These are phyloP conservation scores for Odontothrips loti DNA, from an alignment of 2,888 invertebrate species.

Conservation along the genomic window DNA sequence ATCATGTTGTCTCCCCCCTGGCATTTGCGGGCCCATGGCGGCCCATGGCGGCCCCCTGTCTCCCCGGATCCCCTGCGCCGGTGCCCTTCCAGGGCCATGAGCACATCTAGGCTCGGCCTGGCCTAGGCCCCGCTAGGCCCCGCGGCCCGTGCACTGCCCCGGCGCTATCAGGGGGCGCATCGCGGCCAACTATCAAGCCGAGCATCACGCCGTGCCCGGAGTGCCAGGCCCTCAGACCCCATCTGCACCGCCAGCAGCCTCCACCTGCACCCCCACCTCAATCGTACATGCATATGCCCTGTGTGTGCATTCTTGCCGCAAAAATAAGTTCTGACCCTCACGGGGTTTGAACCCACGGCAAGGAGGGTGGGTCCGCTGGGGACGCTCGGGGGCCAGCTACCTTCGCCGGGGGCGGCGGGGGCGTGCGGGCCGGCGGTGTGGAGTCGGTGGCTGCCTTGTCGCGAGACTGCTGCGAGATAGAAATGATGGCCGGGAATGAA, in stretches of 20 bases:
- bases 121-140: too few species aligned
- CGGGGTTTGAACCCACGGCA: too few species aligned
- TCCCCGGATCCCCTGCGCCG: not conserved
- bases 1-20: not conserved
- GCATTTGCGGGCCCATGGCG: not conserved
- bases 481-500: constrained; percentile 24
- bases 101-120: not conserved
- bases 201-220: not conserved
- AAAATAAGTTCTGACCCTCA: too few species aligned
- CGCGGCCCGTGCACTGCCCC: not conserved
- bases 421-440: not conserved
- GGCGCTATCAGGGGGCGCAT: not conserved
- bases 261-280: too few species aligned
- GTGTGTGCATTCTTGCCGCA: too few species aligned
- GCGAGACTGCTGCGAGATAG: constrained; percentile 6
- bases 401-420: too few species aligned
- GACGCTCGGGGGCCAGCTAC: too few species aligned
- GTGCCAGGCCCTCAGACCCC: not conserved
- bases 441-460: not conserved
- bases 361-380: too few species aligned
- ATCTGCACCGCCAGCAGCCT: too few species aligned
- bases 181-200: not conserved
- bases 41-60: too few species aligned
- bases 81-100: not conserved
- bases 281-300: too few species aligned